Evolutionary conservation across 1,140 invertebrate genomes (phyloP).

Genomic region (Halesus radiatus): DNA sequence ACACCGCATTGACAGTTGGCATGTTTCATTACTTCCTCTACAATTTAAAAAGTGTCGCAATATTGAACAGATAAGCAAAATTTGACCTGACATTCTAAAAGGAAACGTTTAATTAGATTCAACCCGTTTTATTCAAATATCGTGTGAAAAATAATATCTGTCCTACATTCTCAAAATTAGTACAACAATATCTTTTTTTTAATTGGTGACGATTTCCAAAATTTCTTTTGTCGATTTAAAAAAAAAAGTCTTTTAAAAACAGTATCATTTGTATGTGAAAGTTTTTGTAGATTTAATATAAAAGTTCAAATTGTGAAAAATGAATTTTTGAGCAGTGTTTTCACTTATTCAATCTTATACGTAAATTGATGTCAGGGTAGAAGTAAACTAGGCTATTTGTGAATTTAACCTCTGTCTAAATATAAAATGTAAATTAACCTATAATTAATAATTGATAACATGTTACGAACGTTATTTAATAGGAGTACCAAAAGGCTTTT

Average conservation of each 20-base stretch:
- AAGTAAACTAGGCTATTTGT: conserved; percentile 61
- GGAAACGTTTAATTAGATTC: too few species aligned
- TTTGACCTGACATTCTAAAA: too few species aligned
- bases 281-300: conserved; percentile 29
- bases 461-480: conserved; percentile 15
- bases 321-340: conserved; percentile 32
- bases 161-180: too few species aligned
- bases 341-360: conserved; percentile 65
- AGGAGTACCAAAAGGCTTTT: conserved; percentile 22
- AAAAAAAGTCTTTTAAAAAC: neutral
- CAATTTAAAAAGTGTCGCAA: conserved; percentile 16
- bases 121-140: too few species aligned
- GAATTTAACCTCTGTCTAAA: conserved; percentile 33
- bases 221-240: too few species aligned
- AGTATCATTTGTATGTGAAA: conserved; percentile 22
- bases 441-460: conserved; percentile 26
- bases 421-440: conserved; percentile 36
- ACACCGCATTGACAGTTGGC: too few species aligned
- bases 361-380: conserved; percentile 73
- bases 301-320: conserved; percentile 38
- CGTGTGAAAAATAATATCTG: too few species aligned
- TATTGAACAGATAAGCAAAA: neutral
- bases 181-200: too few species aligned
- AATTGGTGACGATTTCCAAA: too few species aligned
- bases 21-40: neutral